Conservation (phyloP, 1,140 invertebrate genomes). For the Steinernema feltiae region DNA sequence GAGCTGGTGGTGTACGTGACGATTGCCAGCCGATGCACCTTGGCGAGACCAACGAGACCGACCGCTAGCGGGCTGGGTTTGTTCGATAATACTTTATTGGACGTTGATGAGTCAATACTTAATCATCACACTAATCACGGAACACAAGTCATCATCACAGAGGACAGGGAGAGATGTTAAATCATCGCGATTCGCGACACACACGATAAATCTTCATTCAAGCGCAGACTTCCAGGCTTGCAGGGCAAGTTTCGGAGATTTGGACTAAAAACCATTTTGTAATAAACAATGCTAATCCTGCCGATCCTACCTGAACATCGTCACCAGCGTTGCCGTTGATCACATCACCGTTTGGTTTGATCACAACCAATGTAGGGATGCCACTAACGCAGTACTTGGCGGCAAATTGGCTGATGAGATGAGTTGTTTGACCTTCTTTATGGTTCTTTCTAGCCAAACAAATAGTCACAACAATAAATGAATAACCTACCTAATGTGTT, state of each 20-base stretch:
- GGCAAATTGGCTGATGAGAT: constrained; percentile 60
- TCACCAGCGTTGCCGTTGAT: constrained; percentile 66
- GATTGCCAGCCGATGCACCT: too few relatives aligned
- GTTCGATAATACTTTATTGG: too few relatives aligned
- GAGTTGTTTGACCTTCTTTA: not conserved
- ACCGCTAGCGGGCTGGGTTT: too few relatives aligned
- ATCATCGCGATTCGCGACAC: too few relatives aligned
- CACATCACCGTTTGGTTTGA: constrained; percentile 65
- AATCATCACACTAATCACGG: too few relatives aligned
- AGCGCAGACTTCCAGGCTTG: not conserved
- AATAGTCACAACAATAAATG: not conserved
- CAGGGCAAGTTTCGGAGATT: not conserved
- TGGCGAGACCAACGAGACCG: too few relatives aligned
- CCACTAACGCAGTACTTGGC: constrained; percentile 69
- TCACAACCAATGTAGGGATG: constrained; percentile 69
- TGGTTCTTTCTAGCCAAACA: not conserved
- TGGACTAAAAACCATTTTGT: not conserved
- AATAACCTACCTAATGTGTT: constrained; percentile 41
- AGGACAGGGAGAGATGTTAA: too few relatives aligned
- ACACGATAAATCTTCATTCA: too few relatives aligned
- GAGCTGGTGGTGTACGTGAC: too few relatives aligned
- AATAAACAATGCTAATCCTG: not conserved
- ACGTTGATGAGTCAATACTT: too few relatives aligned
- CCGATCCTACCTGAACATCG: constrained; percentile 41
- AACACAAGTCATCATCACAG: too few relatives aligned